Evolutionary conservation across 2,797 vertebrate species (phyloP), one percentile per base, ranked within the genome.

Genomic region (Enteromius trimaculatus): DNA sequence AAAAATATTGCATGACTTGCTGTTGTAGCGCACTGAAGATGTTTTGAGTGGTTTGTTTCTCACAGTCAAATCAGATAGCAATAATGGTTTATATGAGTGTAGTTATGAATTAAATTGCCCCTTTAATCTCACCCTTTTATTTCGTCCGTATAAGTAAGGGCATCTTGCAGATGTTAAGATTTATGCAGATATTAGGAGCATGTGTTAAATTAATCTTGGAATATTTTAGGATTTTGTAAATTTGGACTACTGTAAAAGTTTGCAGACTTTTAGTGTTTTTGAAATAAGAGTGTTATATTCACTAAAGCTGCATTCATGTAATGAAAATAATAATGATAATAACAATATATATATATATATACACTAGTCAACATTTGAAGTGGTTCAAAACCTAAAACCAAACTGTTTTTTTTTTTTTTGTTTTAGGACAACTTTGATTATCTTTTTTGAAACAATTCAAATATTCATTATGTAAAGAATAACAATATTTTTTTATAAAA

Each of bases 51-150:
- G 23, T 34, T 23, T 19, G 0, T 47, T 44, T 60, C 21, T 17
- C 16, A 75, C 11, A 62, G 19, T 71, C 55, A 80, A 17, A 47
- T 80, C 6, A 34, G 37, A 80, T 70, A 17, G 31, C 16, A 55
- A 42, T 31, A 31, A 34, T 14, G 49, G 21, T 4, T 75, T 17
- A 23, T 14, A 71, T 26, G 23, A 16, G 29, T 13, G 19, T n/a
- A 74, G 19, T 21, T n/a, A 14, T 53, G 2, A 29, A 62, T 62
- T 16, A 62, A 62, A 29, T 62, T 29, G 58, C 58, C 4, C 4
- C 23, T 62, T 62, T 14, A 60, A 60, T 26, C 23, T 13, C 23
- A 60, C n/a, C 10, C 5, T 29, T 26, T 62, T 62, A 14, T 62
- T 62, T 14, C 23, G 29, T 62, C 11, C 6, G 6, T 62, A 55